These are phyloP conservation scores for Microctenopoma stevenorrisi DNA, from an alignment of 2,797 vertebrate genomes.

Conservation along the genomic window DNA sequence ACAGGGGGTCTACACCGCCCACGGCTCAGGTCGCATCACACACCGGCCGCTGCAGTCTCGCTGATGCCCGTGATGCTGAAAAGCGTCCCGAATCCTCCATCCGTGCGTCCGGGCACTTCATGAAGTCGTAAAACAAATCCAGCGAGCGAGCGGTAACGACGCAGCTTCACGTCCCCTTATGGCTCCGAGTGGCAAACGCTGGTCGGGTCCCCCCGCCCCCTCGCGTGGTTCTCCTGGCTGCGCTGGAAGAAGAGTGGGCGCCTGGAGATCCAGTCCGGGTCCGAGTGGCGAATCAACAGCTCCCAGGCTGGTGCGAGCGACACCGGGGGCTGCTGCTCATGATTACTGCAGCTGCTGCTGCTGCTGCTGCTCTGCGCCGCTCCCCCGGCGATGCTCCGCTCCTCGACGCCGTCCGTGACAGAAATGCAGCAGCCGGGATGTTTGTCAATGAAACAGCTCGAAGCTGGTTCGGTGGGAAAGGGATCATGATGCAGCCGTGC, in stretches of 20 bases:
- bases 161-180: constrained; percentile 43
- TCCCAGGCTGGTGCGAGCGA: constrained; percentile 29
- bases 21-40: constrained; percentile 75
- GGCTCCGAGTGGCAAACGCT: constrained; percentile 40
- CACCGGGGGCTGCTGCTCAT: constrained; percentile 37
- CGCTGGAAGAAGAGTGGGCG: constrained; percentile 3
- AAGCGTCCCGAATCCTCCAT: constrained; percentile 72
- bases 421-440: constrained; percentile 73
- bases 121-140: constrained; percentile 57
- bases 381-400: constrained; percentile 47
- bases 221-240: constrained; percentile 42
- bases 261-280: constrained; percentile 42
- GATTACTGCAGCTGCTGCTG: constrained; percentile 59
- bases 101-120: constrained; percentile 63
- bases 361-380: constrained; percentile 52
- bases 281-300: constrained; percentile 69
- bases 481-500: constrained; percentile 70
- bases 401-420: constrained; percentile 66
- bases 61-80: constrained; percentile 54
- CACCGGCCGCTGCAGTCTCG: constrained; percentile 68
- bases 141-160: constrained; percentile 37
- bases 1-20: constrained; percentile 69
- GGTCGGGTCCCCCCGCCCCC: constrained; percentile 12
- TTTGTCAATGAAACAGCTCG: constrained; percentile 71
- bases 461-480: constrained; percentile 43